Evolutionary conservation across 2,797 vertebrate genomes (phyloP), one percentile per base, ranked within the genome.

Genomic region (Acropternis orthonyx): DNA sequence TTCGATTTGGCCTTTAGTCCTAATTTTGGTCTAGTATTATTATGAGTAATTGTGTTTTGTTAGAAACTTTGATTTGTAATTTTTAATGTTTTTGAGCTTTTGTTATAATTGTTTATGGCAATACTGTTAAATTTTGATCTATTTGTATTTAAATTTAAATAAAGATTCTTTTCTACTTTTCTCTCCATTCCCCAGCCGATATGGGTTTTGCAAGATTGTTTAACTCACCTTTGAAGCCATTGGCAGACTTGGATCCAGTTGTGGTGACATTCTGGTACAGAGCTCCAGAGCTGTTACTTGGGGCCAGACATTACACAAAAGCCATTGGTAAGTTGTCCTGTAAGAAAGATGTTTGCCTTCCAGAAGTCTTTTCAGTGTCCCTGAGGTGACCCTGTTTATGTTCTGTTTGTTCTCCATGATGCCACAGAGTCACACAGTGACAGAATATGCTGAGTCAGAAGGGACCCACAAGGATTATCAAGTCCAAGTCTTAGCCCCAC

Each of bases 291-390:
- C 98, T 99, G 87, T 95, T 99, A 78, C 98, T 99, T 87, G 98
- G 99, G 91, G 99, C 99, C 68, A 98, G 99, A 72, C 99, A 99
- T 97, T 99, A 99, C 97, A 99, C 99, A 97, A 99, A 99, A 98
- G 99, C 99, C 95, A 99, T 99, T 54, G 99, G 99, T 99, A 97
- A 98, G 99, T 98, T 95, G 79, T 88, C 82, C 9, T 54, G 24
- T 52, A 49, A 49, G 49, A 78, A 76, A 18, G 20, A 61, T 1
- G 0, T 73, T 82, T 91, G 18, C 20, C 12, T 14, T 63, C 48
- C 36, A 67, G n/a, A 41, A 85, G 44, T 43, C 21, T 72, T 72
- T 52, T 68, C 20, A 52, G 10, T 32, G 39, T 72, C 20, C 7
- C 32, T n/a, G 59, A 68, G 67, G 30, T 43, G 13, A 48, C 28